Evolutionary conservation across 2,888 invertebrate species (phyloP).

Genomic region (Hyles lineata): DNA sequence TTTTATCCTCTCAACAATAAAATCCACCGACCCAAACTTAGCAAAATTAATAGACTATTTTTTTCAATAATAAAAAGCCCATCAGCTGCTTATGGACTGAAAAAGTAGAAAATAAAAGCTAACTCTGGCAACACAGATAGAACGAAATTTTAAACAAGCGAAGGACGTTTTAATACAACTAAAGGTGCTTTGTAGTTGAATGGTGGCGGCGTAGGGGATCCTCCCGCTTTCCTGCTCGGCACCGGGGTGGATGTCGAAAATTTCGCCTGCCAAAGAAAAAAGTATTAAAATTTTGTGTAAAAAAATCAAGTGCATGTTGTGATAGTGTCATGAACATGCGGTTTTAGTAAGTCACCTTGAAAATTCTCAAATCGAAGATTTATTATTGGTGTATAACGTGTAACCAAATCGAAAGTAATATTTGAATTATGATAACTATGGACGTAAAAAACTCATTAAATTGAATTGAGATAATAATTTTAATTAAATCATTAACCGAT

Average conservation of each 20-base stretch:
- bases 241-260: not conserved
- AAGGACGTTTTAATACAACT: slow-evolving; percentile 71
- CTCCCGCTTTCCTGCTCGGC: slow-evolving; percentile 36
- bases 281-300: not conserved
- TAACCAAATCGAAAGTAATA: too few relatives aligned
- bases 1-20: too few relatives aligned
- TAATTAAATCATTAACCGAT: too few relatives aligned
- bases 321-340: not conserved
- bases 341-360: not conserved
- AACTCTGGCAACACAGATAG: not conserved
- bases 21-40: too few relatives aligned
- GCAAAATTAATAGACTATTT: too few relatives aligned
- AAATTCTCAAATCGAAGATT: too few relatives aligned
- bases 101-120: not conserved
- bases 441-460: too few relatives aligned
- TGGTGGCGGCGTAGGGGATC: slow-evolving; percentile 55
- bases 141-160: slow-evolving; percentile 56
- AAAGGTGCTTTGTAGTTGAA: slow-evolving; percentile 64
- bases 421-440: too few relatives aligned
- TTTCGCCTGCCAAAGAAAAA: slow-evolving; percentile 2
- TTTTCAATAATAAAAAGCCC: not conserved
- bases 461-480: too few relatives aligned
- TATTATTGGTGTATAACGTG: too few relatives aligned
- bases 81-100: not conserved
- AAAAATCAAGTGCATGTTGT: not conserved